Percentiles rank a stretch among this genome's conserved stretches.
Conservation (phyloP, 2,113 vertebrate species). For the Bostrychus sinensis region DNA sequence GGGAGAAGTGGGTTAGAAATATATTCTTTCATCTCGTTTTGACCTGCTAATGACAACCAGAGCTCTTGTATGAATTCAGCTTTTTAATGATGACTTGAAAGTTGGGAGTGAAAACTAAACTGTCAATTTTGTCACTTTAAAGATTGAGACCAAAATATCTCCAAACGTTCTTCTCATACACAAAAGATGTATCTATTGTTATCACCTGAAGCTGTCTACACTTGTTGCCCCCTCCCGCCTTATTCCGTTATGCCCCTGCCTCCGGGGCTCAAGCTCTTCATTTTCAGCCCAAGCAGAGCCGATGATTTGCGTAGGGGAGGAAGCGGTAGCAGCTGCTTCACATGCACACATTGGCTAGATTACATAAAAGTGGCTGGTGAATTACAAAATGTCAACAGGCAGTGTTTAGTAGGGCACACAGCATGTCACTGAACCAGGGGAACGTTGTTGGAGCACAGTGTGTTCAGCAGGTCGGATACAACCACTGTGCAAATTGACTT, state of each 20-base stretch:
- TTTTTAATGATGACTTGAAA: constrained; percentile 21
- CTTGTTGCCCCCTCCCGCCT: constrained; percentile 25
- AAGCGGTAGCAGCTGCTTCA: constrained; percentile 78
- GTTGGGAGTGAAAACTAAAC: neutral
- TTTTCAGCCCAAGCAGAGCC: constrained; percentile 55
- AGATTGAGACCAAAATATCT: neutral
- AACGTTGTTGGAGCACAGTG: constrained; percentile 20
- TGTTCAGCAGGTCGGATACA: constrained; percentile 20
- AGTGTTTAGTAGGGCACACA: constrained; percentile 71
- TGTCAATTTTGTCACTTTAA: neutral
- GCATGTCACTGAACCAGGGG: constrained; percentile 16
- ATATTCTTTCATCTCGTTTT: neutral
- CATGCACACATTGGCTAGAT: constrained; percentile 66
- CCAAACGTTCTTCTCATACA: neutral
- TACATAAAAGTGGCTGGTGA: constrained; percentile 78
- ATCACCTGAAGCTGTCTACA: constrained; percentile 14
- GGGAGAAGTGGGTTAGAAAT: neutral
- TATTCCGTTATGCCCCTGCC: constrained; percentile 22
- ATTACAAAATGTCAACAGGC: constrained; percentile 82
- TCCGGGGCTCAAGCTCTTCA: constrained; percentile 19
- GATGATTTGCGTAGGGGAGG: constrained; percentile 52
- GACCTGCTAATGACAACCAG: neutral
- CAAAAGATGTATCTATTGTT: constrained; percentile 3
- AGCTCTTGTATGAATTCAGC: constrained; percentile 5
- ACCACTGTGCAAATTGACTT: constrained; percentile 20